Percentiles rank a stretch among this genome's conserved stretches.
These are phyloP conservation scores for Melanophora roralis DNA, from an alignment of 2,888 invertebrate species.

Conservation along the genomic window DNA sequence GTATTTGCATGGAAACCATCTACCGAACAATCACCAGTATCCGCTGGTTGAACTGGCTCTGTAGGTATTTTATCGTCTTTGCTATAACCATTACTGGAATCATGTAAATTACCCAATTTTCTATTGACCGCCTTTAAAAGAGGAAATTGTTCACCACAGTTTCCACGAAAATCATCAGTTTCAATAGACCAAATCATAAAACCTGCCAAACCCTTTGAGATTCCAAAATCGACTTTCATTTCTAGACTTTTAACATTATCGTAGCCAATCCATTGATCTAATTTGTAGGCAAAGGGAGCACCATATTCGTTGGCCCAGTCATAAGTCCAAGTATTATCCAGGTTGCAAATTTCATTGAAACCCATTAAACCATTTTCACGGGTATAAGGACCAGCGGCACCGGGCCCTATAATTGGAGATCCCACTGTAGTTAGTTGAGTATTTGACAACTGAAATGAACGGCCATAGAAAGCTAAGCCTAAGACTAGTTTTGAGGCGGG, in stretches of 20 bases:
- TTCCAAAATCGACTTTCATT: conserved; percentile 89
- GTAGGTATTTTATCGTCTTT: no score
- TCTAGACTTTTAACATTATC: conserved; percentile 89
- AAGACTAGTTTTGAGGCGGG: conserved; percentile 82
- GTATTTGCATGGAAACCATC: no score
- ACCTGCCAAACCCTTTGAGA: conserved; percentile 88
- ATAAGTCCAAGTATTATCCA: not conserved
- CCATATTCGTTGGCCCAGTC: conserved; percentile 2
- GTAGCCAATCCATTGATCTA: conserved; percentile 95
- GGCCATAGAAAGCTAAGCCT: conserved; percentile 85
- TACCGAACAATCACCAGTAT: no score
- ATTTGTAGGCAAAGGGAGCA: conserved; percentile 80
- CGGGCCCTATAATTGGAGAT: not conserved
- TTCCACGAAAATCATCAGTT: conserved; percentile 94
- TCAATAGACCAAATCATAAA: conserved; percentile 84
- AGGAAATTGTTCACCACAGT: conserved; percentile 81
- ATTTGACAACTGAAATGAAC: conserved; percentile 80
- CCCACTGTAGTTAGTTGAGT: conserved; percentile 60
- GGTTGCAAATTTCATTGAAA: conserved; percentile 82
- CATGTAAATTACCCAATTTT: not conserved
- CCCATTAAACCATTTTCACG: no score
- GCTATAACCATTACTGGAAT: no score
- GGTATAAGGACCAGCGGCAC: no score
- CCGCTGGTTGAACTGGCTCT: no score
- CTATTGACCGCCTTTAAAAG: conserved; percentile 75